phyloP scores from a whole-genome alignment of 2,797 vertebrate species.

The Microctenopoma steveboyesi region DNA sequence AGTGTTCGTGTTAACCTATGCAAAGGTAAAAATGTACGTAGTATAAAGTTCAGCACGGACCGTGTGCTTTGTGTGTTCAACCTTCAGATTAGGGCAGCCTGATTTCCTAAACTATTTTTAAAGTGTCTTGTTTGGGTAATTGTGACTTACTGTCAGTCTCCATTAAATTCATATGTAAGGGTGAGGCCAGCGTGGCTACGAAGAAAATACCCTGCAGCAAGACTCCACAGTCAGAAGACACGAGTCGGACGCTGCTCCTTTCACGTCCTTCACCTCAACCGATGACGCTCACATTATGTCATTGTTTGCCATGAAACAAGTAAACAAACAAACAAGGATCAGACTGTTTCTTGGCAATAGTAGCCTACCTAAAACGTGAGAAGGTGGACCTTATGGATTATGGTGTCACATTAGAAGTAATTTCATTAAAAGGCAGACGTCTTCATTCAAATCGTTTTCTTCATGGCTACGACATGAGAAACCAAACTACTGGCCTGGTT shows the following conservation, averaged over 20 bases:
- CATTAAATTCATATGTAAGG: slow-evolving; percentile 62
- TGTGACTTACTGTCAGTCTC: slow-evolving; percentile 72
- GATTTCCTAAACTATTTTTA: slow-evolving; percentile 71
- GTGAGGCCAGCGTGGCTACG: slow-evolving; percentile 45
- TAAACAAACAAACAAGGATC: slow-evolving; percentile 26
- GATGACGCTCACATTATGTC: slow-evolving; percentile 59
- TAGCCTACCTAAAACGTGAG: neutral
- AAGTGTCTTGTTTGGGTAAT: slow-evolving; percentile 70
- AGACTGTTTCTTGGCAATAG: neutral
- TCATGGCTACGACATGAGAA: slow-evolving; percentile 4
- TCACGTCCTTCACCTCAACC: slow-evolving; percentile 46
- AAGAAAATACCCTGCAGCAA: slow-evolving; percentile 74
- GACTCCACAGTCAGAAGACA: slow-evolving; percentile 47
- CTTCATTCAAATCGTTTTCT: slow-evolving; percentile 10
- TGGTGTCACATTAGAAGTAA: neutral
- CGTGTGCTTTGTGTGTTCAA: slow-evolving; percentile 25
- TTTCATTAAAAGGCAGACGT: slow-evolving; percentile 1
- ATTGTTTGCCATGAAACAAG: slow-evolving; percentile 44
- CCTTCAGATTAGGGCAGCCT: slow-evolving; percentile 41
- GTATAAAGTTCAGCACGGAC: neutral
- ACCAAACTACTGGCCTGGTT: slow-evolving; percentile 4
- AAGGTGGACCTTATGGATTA: neutral
- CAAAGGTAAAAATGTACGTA: neutral
- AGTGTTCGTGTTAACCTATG: neutral
- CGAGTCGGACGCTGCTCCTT: slow-evolving; percentile 65